A percentile compares a stretch with the other conserved stretches of the same genome.
These are phyloP conservation scores for Sitobion miscanthi DNA, from an alignment of 1,140 invertebrate species.

Conservation along the genomic window DNA sequence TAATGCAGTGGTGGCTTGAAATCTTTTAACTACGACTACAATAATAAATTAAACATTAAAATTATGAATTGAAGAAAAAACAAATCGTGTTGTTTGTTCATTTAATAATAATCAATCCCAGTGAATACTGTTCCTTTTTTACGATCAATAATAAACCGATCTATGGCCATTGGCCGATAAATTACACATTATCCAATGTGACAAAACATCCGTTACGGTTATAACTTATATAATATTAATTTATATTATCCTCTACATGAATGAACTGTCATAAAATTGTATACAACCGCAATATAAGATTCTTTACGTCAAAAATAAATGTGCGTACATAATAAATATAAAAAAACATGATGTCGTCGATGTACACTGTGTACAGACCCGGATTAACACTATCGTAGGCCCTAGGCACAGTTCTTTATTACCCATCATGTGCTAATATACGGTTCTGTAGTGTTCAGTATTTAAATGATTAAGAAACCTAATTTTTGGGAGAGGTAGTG, in stretches of 20 bases:
- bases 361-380: not conserved
- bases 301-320: not conserved
- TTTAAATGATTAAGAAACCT: too few species aligned
- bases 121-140: not conserved
- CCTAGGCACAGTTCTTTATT: too few species aligned
- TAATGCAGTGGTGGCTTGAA: not conserved
- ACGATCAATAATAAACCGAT: constrained; percentile 6
- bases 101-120: not conserved
- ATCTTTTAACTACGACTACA: not conserved
- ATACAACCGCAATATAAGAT: not conserved
- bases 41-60: not conserved
- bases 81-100: not conserved
- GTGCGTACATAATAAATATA: not conserved
- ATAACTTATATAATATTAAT: not conserved
- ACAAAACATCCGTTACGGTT: constrained; percentile 6
- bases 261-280: not conserved
- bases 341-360: not conserved
- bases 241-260: not conserved
- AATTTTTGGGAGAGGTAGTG: too few species aligned
- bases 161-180: not conserved
- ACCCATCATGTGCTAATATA: too few species aligned
- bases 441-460: too few species aligned
- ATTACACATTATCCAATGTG: not conserved
- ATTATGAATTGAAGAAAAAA: not conserved
- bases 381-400: too few species aligned